Conservation (phyloP, 2,888 invertebrate genomes). For the Copidosoma aretas region DNA sequence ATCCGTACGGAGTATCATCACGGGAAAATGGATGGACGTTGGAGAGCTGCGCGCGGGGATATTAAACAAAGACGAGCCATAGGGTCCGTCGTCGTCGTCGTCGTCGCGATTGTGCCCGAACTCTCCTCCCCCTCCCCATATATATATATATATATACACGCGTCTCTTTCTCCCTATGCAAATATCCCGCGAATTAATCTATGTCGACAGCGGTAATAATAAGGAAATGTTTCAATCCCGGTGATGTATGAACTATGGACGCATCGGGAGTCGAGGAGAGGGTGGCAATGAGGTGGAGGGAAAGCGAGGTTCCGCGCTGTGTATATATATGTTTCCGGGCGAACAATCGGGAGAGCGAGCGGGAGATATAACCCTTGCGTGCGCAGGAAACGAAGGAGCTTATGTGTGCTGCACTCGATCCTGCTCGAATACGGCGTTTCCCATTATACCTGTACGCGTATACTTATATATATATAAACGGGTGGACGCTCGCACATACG, state of each 20-base stretch:
- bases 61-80: constrained; percentile 54
- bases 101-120: constrained; percentile 28
- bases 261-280: constrained; percentile 40
- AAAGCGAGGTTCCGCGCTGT: constrained; percentile 44
- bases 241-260: constrained; percentile 55
- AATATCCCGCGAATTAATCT: constrained; percentile 59
- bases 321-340: no score
- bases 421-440: constrained; percentile 15
- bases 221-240: constrained; percentile 63
- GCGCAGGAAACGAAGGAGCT: constrained; percentile 38
- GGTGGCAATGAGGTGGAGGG: constrained; percentile 23
- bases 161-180: constrained; percentile 40
- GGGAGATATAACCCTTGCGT: constrained; percentile 46
- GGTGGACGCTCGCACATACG: no score
- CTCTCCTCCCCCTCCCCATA: constrained; percentile 18
- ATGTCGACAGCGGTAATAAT: constrained; percentile 61
- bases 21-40: constrained; percentile 43
- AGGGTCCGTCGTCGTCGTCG: constrained; percentile 26
- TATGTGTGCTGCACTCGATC: constrained; percentile 12
- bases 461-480: constrained; percentile 9
- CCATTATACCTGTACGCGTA: no score
- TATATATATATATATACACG: no score
- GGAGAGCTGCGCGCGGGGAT: constrained; percentile 51
- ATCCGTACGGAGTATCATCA: background rate
- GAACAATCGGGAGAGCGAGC: constrained; percentile 49